These are phyloP conservation scores for Pangasius larnaudii DNA, from an alignment of 2,797 vertebrate species.

Conservation along the genomic window DNA sequence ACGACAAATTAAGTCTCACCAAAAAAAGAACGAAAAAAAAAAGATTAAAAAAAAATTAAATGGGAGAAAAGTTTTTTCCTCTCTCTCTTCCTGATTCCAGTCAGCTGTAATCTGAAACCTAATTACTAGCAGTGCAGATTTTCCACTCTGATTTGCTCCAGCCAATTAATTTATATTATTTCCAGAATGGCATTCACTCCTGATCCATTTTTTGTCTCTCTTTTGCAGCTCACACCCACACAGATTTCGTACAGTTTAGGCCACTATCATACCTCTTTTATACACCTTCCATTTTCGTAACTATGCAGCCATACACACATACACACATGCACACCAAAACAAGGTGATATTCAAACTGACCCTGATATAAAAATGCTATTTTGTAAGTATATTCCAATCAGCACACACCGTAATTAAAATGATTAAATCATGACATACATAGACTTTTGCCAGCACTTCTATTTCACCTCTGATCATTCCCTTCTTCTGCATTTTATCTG, in stretches of 20 bases:
- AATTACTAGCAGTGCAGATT: slow-evolving; percentile 74
- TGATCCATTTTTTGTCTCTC: slow-evolving; percentile 53
- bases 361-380: not conserved
- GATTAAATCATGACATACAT: slow-evolving; percentile 47
- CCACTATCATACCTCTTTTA: slow-evolving; percentile 58
- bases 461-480: not conserved
- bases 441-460: slow-evolving; percentile 15
- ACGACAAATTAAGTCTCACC: slow-evolving; percentile 76
- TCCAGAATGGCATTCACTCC: slow-evolving; percentile 73
- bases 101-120: slow-evolving; percentile 74
- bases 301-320: not conserved
- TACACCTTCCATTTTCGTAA: slow-evolving; percentile 51
- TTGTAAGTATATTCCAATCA: not conserved
- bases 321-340: not conserved
- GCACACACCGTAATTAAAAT: slow-evolving; percentile 43
- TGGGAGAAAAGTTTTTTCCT: slow-evolving; percentile 50
- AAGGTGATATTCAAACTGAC: not conserved
- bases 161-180: slow-evolving; percentile 78
- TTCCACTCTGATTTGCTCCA: slow-evolving; percentile 73
- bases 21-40: slow-evolving; percentile 66
- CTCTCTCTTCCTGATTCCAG: slow-evolving; percentile 61
- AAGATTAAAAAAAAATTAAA: slow-evolving; percentile 70
- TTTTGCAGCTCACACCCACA: slow-evolving; percentile 57
- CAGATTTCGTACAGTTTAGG: slow-evolving; percentile 41
- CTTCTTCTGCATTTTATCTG: slow-evolving; percentile 30